phyloP scores from a whole-genome alignment of 2,888 invertebrate species.

The Noctua janthina region DNA sequence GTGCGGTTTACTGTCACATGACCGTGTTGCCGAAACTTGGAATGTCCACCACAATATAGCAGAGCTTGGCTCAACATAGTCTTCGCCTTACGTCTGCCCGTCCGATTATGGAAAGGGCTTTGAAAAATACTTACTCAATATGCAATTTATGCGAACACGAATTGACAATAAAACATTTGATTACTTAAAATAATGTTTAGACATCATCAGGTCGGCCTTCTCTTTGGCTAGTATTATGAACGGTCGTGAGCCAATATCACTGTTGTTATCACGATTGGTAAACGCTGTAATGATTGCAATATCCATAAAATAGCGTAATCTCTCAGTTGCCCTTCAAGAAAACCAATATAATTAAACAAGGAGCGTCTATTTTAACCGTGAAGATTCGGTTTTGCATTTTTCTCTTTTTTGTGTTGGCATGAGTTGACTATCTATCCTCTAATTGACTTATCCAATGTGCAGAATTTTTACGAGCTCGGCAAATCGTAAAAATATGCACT shows the following conservation, averaged over 20 bases:
- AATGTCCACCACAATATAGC: background rate
- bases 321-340: conserved; percentile 33
- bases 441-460: conserved; percentile 17
- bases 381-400: background rate
- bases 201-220: conserved; percentile 16
- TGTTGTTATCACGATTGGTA: conserved; percentile 22
- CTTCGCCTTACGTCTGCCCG: background rate
- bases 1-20: background rate
- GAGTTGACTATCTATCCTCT: background rate
- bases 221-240: conserved; percentile 3
- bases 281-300: conserved; percentile 22
- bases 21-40: background rate
- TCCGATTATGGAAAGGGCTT: background rate
- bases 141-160: conserved; percentile 5
- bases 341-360: background rate
- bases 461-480: conserved; percentile 17
- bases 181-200: background rate
- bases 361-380: background rate
- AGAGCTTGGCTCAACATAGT: background rate
- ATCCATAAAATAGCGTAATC: conserved; percentile 25
- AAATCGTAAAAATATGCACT: conserved; percentile 31
- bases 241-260: conserved; percentile 30
- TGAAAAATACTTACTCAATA: background rate
- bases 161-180: conserved; percentile 17
- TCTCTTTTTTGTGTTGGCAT: conserved; percentile 19